Evolutionary conservation across 37 sponge, comb jelly and placozoan genomes (phyloP), one percentile per base, ranked within the genome.

Genomic region (Sycon ciliatum): DNA sequence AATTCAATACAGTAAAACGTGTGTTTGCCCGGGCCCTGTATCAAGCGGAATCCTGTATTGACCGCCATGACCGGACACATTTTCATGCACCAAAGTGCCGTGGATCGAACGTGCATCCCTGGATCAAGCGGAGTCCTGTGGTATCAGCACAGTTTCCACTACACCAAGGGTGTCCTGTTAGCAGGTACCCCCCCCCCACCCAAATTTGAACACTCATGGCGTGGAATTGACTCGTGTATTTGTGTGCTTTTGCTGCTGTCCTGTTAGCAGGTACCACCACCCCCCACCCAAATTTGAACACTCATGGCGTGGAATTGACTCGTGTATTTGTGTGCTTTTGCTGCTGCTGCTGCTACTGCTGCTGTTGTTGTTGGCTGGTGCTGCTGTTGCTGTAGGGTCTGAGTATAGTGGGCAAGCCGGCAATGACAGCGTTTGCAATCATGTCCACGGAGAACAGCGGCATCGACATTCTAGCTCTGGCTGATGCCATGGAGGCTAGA

Each of bases 401-500:
- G 67, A 3, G 18, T 13, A 69, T 88, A 30, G 69, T 80, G 35
- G 89, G 89, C 0, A 3, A 39, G 0, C 85, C 89, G 23, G 52
- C 73, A 28, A 84, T 83, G 84, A 84, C 89, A 0, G 57, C 81
- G 0, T 81, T 88, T 60, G 74, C 89, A 29, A 57, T 87, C 29
- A 38, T 27, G 13, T 84, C 81, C 1, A 80, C 71, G 54, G 79
- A 80, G 34, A n/a, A n/a, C n/a, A 22, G 32, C 1, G n/a, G 67
- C 1, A 32, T 88, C 0, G 64, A 60, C 58, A 42, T 88, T 16
- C 76, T 80, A 81, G 89, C 89, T 34, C 39, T 88, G 24, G 89
- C 89, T 64, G 81, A 81, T 38, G 73, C 58, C 16, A 88, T 88
- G 89, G 89, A 88, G 71, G 67, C 13, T 32, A 83, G 69, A 53